phyloP scores from a whole-genome alignment of 2,113 vertebrate species.

The Rynchops niger region DNA sequence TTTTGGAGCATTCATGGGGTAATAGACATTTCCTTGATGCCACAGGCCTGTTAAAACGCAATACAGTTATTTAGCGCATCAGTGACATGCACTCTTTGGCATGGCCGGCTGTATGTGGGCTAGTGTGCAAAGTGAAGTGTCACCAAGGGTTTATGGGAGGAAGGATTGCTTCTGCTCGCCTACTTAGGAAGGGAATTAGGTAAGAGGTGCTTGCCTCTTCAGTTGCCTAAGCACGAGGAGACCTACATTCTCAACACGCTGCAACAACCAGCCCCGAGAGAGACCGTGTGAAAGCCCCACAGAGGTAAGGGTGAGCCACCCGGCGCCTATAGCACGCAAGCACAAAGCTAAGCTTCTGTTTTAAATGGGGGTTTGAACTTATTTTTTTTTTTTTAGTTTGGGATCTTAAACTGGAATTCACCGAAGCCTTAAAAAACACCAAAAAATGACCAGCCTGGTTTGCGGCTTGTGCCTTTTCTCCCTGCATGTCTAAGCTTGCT shows the following conservation, averaged over 20 bases:
- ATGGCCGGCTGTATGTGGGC: not conserved
- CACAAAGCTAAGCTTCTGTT: not conserved
- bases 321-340: not conserved
- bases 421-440: not conserved
- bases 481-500: not conserved
- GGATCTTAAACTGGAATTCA: not conserved
- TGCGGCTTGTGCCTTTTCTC: not conserved
- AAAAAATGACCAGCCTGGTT: not conserved
- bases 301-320: not conserved
- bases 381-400: not conserved
- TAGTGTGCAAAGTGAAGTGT: not conserved
- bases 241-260: not conserved
- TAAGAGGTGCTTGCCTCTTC: not conserved
- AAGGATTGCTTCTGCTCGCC: not conserved
- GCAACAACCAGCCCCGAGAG: not conserved
- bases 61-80: not conserved
- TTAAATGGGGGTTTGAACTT: not conserved
- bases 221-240: not conserved
- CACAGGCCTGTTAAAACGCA: not conserved
- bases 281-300: fast-evolving
- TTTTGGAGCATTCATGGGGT: not conserved
- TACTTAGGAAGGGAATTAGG: not conserved
- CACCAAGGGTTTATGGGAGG: not conserved
- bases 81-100: not conserved
- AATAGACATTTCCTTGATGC: slow-evolving; percentile 2